Percentiles rank a stretch among this genome's conserved stretches.
Evolutionary conservation across 2,113 vertebrate species (phyloP).

Genomic region (Clinocottus analis): DNA sequence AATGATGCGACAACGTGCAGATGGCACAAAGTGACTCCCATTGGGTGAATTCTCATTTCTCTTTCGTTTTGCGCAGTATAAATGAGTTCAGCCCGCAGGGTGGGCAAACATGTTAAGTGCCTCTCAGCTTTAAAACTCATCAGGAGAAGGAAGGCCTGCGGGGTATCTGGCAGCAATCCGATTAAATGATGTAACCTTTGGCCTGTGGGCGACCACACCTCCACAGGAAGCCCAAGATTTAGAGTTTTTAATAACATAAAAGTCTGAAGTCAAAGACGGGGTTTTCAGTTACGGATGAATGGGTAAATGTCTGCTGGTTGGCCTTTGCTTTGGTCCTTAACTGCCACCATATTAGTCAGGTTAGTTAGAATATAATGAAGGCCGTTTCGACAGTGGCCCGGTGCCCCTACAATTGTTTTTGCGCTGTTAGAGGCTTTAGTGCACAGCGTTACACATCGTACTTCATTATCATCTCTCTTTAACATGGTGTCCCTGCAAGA

Average conservation of each 20-base stretch:
- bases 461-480: constrained; percentile 44
- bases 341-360: constrained; percentile 22
- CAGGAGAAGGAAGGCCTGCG: constrained; percentile 56
- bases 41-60: constrained; percentile 42
- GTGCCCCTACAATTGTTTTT: constrained; percentile 29
- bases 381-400: constrained; percentile 50
- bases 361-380: constrained; percentile 36
- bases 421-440: constrained; percentile 36
- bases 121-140: constrained; percentile 65
- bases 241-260: constrained; percentile 68
- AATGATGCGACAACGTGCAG: constrained; percentile 20
- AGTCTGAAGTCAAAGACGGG: constrained; percentile 49
- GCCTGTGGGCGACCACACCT: constrained; percentile 44
- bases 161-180: constrained; percentile 60
- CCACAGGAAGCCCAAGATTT: constrained; percentile 54
- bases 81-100: constrained; percentile 46
- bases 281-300: constrained; percentile 53
- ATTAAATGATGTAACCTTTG: constrained; percentile 71
- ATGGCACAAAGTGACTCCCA: constrained; percentile 36
- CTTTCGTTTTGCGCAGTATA: constrained; percentile 11
- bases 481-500: constrained; percentile 21
- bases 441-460: constrained; percentile 44
- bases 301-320: constrained; percentile 24
- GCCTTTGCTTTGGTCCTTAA: constrained; percentile 38
- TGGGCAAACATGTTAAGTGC: constrained; percentile 64